Percentiles rank a stretch among this genome's conserved stretches.
Evolutionary conservation across 2,797 vertebrate genomes (phyloP).

Genomic region (Pangasius macronema): DNA sequence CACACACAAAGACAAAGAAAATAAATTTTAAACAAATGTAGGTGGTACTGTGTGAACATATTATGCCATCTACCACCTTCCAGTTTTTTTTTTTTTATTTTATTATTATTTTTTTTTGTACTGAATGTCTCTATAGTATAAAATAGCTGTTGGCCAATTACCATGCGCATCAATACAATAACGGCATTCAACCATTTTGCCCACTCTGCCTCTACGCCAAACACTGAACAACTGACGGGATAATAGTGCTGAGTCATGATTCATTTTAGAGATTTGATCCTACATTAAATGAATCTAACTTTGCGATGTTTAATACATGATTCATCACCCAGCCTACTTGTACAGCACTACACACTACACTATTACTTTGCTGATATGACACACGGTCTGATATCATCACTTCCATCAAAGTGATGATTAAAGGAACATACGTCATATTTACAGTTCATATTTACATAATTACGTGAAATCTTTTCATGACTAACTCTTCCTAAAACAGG

Average conservation of each 20-base stretch:
- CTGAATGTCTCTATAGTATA: background rate
- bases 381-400: background rate
- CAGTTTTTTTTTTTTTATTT: too few relatives aligned
- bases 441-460: too few relatives aligned
- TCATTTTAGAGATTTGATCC: background rate
- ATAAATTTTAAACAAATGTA: background rate
- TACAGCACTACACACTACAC: background rate
- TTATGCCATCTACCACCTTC: background rate
- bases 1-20: background rate
- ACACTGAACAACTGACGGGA: background rate
- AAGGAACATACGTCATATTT: background rate
- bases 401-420: background rate
- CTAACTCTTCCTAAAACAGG: background rate
- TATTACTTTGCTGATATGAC: background rate
- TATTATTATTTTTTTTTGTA: background rate
- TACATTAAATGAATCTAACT: background rate
- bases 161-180: background rate
- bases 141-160: background rate
- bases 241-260: constrained; percentile 20
- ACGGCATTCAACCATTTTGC: constrained; percentile 1
- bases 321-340: background rate
- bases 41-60: background rate
- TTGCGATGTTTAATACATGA: background rate
- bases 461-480: background rate
- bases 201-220: background rate